Conservation (phyloP, 2,113 vertebrate species). For the Myocastor coypus region DNA sequence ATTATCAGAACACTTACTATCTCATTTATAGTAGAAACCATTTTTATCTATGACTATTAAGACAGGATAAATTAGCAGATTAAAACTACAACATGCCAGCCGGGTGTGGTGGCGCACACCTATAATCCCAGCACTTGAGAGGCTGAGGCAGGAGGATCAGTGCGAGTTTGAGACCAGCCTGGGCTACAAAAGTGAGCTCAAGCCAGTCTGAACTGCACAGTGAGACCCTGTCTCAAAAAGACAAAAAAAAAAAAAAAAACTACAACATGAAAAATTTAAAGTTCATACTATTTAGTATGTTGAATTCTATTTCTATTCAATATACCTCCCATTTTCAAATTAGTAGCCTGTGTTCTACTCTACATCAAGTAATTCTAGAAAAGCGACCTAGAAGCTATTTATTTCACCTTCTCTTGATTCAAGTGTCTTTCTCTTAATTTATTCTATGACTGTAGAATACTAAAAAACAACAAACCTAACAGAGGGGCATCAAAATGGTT, state of each 20-base stretch:
- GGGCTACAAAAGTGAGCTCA: too few relatives aligned
- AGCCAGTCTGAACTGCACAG: too few relatives aligned
- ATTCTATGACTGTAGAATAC: slow-evolving; percentile 15
- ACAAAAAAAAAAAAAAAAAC: too few relatives aligned
- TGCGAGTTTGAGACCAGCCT: too few relatives aligned
- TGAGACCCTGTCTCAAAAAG: too few relatives aligned
- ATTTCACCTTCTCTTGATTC: background rate
- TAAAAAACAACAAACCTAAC: background rate
- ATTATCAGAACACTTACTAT: background rate
- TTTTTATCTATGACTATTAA: slow-evolving; percentile 34
- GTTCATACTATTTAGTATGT: background rate
- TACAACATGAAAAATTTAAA: background rate
- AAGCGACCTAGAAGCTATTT: background rate
- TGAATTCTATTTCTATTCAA: slow-evolving; percentile 25
- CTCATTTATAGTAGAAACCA: slow-evolving; percentile 17
- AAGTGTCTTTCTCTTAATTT: slow-evolving; percentile 50
- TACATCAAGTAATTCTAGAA: slow-evolving; percentile 40
- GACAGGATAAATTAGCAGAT: slow-evolving; percentile 35
- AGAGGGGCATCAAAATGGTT: background rate
- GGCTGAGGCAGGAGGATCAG: too few relatives aligned
- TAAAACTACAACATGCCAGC: background rate
- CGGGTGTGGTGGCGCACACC: too few relatives aligned
- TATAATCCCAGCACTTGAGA: too few relatives aligned
- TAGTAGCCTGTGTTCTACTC: background rate
- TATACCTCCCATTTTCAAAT: slow-evolving; percentile 41